Conservation (phyloP, 2,888 invertebrate species). For the Cancer borealis region DNA sequence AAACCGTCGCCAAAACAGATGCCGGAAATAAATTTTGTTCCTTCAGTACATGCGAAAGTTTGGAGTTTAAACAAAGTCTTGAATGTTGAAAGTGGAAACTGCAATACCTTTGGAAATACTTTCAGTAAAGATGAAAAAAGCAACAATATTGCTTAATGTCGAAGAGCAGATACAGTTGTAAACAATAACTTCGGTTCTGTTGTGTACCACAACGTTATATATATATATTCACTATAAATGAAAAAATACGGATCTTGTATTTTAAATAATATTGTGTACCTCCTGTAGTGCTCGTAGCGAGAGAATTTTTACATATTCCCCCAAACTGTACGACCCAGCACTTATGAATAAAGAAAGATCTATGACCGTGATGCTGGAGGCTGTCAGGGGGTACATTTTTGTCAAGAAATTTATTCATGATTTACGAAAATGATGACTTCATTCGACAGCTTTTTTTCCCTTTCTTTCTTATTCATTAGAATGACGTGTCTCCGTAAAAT, state of each 20-base stretch:
- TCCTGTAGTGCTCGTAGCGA: no score
- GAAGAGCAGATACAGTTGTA: neutral
- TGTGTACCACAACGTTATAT: neutral
- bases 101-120: neutral
- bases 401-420: neutral
- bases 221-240: neutral
- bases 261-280: neutral
- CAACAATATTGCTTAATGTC: conserved; percentile 9
- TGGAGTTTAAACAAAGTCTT: neutral
- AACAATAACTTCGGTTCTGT: neutral
- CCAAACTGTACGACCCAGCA: neutral
- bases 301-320: neutral
- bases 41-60: neutral
- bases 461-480: neutral
- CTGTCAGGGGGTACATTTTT: neutral
- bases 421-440: neutral
- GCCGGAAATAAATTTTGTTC: conserved; percentile 20
- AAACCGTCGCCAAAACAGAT: conserved; percentile 7
- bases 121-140: neutral
- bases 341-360: neutral
- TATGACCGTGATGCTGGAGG: neutral
- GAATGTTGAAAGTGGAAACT: neutral
- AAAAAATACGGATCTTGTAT: neutral
- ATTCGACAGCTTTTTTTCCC: neutral
- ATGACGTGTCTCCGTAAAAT: neutral